phyloP scores from a whole-genome alignment of 1,140 invertebrate species.

The Mactra quadrangularis region DNA sequence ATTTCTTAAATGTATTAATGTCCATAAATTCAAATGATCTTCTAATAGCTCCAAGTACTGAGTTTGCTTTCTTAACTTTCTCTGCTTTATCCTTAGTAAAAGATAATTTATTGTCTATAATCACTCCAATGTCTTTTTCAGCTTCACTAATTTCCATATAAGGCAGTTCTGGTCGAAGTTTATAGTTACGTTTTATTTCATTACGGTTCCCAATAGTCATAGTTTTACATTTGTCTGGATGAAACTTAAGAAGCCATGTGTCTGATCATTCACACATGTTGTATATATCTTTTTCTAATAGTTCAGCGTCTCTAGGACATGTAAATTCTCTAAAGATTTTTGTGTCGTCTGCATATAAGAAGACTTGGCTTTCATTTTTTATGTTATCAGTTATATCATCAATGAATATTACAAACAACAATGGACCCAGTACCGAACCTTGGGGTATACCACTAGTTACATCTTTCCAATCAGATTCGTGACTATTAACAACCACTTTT shows the following conservation, averaged over 20 bases:
- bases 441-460: no score
- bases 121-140: slow-evolving; percentile 28
- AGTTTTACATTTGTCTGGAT: slow-evolving; percentile 48
- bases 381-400: slow-evolving; percentile 58
- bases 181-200: not conserved
- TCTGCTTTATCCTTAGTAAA: slow-evolving; percentile 13
- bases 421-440: no score
- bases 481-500: no score
- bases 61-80: slow-evolving; percentile 40
- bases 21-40: slow-evolving; percentile 35
- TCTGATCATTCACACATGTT: slow-evolving; percentile 20
- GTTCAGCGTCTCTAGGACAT: not conserved
- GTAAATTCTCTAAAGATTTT: slow-evolving; percentile 32
- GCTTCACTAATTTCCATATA: not conserved
- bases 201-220: slow-evolving; percentile 7
- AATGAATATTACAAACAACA: slow-evolving; percentile 66
- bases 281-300: slow-evolving; percentile 47
- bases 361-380: not conserved
- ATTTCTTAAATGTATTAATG: not conserved
- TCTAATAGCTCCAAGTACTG: slow-evolving; percentile 22
- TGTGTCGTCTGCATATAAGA: slow-evolving; percentile 58
- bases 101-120: slow-evolving; percentile 16
- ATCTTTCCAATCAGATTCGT: no score
- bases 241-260: slow-evolving; percentile 39
- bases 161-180: not conserved